Evolutionary conservation across 2,797 vertebrate genomes (phyloP).

Genomic region (Orestias chungarensis): DNA sequence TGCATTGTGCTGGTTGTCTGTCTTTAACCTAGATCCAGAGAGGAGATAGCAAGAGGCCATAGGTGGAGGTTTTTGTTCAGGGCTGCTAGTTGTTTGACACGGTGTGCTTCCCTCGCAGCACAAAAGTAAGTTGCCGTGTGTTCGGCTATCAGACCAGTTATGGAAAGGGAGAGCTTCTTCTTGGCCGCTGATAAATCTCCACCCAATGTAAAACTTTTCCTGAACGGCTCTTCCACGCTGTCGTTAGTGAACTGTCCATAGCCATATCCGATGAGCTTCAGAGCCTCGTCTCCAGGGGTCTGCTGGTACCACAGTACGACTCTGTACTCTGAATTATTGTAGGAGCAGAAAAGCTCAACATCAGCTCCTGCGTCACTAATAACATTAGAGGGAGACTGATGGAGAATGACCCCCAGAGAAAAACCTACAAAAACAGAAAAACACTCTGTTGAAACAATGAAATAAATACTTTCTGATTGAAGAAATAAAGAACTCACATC

Average conservation of each 20-base stretch:
- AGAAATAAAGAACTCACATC: background rate
- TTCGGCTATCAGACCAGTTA: constrained; percentile 9
- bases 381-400: constrained; percentile 33
- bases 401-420: constrained; percentile 32
- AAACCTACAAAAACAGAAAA: constrained; percentile 17
- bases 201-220: constrained; percentile 29
- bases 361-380: fast-evolving
- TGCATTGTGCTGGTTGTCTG: background rate
- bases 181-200: constrained; percentile 21
- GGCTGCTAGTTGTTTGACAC: constrained; percentile 20
- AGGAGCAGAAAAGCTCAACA: constrained; percentile 30
- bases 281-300: background rate
- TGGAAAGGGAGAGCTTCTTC: constrained; percentile 33
- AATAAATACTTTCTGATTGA: background rate
- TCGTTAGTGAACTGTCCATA: constrained; percentile 16
- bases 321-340: constrained; percentile 15
- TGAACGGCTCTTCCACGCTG: constrained; percentile 19
- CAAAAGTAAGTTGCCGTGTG: constrained; percentile 47
- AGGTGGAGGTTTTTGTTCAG: constrained; percentile 43
- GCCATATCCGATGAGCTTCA: constrained; percentile 45
- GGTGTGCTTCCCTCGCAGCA: constrained; percentile 46
- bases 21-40: constrained; percentile 10
- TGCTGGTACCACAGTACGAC: constrained; percentile 51
- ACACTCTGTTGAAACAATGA: too few relatives aligned
- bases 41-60: background rate